Base-by-base conservation (phyloP, 2,797 vertebrate genomes). In the Etheostoma nigrum region DNA sequence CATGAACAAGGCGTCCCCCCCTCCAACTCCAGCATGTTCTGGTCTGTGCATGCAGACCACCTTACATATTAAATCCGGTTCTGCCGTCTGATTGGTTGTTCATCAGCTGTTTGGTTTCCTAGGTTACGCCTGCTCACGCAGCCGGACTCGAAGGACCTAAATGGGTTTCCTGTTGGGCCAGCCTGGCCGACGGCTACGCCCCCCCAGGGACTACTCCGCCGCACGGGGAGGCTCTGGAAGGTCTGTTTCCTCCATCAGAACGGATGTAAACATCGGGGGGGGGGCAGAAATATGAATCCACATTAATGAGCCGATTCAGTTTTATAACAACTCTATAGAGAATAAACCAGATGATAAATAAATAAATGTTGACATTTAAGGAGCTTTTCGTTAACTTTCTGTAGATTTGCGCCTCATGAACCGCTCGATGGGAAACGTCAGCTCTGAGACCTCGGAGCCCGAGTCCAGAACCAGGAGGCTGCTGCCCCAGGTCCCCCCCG, bases 111-210 rank as follows among this genome's bases (percentile, higher is more conserved):
- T 57, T 27, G 72, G 15, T 51, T 48, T 52, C 85, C 10, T 12
- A 94, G 94, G 89, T 90, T 74, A 83, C 87, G 15, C 47, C 95
- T 91, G 82, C 88, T 72, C 87, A 87, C 5, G 59, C 84, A 2
- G 83, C 82, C 6, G 76, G 79, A 48, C 89, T 90, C 0, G 95
- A 94, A 48, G 94, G 92, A 79, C 97, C 97, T 33, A 98, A 96
- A 85, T 99, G 98, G 98, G 97, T 96, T 53, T 99, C 98, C 14
- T 95, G 97, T 23, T 99, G 98, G 98, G 97, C 98, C 0, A 99
- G 98, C 86, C 95, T 99, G 77, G 98, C 97, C 0, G 97, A 99
- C 86, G 94, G 95, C 90, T 97, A 96, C 67, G 93, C 94, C 0
- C 97, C 97, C 13, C 89, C 96, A 1, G 95, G 93, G 23, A 88